Evolutionary conservation across 2,113 vertebrate genomes (phyloP).

Genomic region (Sinocyclocheilus anshuiensis): DNA sequence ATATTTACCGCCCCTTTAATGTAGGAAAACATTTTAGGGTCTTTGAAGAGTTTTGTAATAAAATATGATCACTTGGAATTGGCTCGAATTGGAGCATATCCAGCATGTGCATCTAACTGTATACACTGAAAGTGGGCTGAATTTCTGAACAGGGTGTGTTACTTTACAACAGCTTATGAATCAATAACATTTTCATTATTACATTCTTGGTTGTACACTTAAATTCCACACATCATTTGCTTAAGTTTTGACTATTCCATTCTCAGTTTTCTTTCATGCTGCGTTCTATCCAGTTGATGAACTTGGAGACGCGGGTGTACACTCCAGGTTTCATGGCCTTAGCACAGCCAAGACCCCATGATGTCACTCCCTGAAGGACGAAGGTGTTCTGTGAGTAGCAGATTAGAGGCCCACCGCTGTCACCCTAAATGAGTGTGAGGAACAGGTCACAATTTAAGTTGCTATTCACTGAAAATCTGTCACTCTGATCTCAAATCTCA

Average conservation of each 20-base stretch:
- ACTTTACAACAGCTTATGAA: not conserved
- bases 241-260: not conserved
- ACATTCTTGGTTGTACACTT: not conserved
- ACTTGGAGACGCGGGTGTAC: constrained; percentile 88
- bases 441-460: not conserved
- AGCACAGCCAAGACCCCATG: constrained; percentile 95
- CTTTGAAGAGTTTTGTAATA: not conserved
- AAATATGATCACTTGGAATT: not conserved
- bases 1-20: not conserved
- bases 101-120: not conserved
- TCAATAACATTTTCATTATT: not conserved
- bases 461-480: not conserved
- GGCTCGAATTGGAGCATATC: not conserved
- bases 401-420: constrained; percentile 95
- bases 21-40: not conserved
- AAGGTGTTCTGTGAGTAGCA: constrained; percentile 83
- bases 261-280: constrained; percentile 64
- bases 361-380: constrained; percentile 92
- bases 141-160: not conserved
- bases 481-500: not conserved
- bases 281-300: constrained; percentile 81
- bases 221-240: not conserved
- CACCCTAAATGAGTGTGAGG: constrained; percentile 78
- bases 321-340: constrained; percentile 92
- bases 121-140: not conserved